Conservation (phyloP, 2,888 invertebrate genomes). For the Hypercompe scribonia region DNA sequence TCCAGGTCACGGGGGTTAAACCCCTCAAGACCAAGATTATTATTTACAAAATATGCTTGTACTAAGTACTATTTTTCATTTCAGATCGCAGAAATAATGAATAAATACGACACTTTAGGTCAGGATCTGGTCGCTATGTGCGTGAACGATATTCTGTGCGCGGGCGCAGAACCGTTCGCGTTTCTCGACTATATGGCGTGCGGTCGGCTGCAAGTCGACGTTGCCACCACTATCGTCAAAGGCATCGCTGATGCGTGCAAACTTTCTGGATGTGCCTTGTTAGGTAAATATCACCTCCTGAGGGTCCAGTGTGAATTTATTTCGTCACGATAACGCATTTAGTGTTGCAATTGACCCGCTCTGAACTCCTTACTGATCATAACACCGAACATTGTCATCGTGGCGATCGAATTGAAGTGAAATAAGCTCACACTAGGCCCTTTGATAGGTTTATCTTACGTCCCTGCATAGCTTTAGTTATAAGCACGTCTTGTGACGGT, state of each 20-base stretch:
- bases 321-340: no score
- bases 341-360: no score
- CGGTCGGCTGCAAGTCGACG: constrained; percentile 92
- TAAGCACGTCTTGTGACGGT: no score
- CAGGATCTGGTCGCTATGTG: constrained; percentile 99
- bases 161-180: constrained; percentile 98
- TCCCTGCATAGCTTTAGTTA: not conserved
- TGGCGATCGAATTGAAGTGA: no score
- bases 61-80: constrained; percentile 62
- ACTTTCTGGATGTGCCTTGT: constrained; percentile 93
- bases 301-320: no score
- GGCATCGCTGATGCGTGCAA: constrained; percentile 96
- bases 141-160: constrained; percentile 97
- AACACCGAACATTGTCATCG: no score
- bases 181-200: constrained; percentile 99
- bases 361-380: no score
- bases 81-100: constrained; percentile 93
- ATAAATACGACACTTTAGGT: constrained; percentile 94
- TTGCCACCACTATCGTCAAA: constrained; percentile 92
- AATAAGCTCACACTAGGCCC: no score
- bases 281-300: constrained; percentile 88
- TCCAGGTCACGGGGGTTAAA: no score
- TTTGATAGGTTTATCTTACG: not conserved
- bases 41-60: not conserved
- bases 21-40: no score